These are phyloP conservation scores for Erethizon dorsatum DNA, from an alignment of 2,797 vertebrate genomes.

Conservation along the genomic window DNA sequence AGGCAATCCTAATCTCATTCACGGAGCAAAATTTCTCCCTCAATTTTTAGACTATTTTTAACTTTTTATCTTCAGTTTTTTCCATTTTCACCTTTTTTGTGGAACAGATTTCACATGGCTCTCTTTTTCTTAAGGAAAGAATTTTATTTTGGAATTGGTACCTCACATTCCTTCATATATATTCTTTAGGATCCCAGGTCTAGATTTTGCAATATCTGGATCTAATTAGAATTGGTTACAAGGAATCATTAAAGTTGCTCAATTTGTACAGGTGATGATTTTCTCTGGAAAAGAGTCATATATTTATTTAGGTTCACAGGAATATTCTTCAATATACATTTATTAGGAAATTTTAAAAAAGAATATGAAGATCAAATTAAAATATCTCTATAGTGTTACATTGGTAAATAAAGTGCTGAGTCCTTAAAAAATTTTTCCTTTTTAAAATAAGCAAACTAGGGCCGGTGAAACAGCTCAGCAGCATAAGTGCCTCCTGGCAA, in stretches of 20 bases:
- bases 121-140: background rate
- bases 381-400: background rate
- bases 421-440: background rate
- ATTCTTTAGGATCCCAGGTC: background rate
- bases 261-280: background rate
- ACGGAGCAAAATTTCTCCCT: background rate
- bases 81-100: background rate
- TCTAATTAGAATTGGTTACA: conserved; percentile 14
- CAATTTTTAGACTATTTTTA: conserved; percentile 39
- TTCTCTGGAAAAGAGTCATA: background rate
- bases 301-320: background rate
- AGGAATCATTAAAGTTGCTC: background rate
- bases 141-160: conserved; percentile 51
- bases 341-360: conserved; percentile 6
- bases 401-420: background rate
- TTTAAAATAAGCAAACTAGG: background rate
- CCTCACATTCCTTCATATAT: background rate
- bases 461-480: too few species aligned
- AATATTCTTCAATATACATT: background rate
- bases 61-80: conserved; percentile 3
- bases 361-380: conserved; percentile 1
- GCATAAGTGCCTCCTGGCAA: too few species aligned
- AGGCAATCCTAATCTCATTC: background rate
- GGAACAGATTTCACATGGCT: background rate
- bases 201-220: background rate